Percentiles rank a stretch among this genome's conserved stretches.
These are phyloP conservation scores for Chalcosyrphus nemorum DNA, from an alignment of 2,888 invertebrate genomes.

Conservation along the genomic window DNA sequence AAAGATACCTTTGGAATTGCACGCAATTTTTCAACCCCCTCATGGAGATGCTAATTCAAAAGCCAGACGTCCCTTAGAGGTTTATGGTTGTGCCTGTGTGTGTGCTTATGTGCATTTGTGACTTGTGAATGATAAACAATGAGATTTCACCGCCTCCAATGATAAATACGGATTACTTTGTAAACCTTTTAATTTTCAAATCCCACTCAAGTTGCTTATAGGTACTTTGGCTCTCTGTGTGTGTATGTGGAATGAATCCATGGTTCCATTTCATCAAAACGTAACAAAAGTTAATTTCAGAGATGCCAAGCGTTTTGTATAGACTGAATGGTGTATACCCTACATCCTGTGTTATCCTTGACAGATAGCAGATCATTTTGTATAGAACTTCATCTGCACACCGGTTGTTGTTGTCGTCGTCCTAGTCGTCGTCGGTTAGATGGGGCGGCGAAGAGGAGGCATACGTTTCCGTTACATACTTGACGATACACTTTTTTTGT, in stretches of 20 bases:
- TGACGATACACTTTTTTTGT: not conserved
- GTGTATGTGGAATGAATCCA: not conserved
- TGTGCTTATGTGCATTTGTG: slow-evolving; percentile 20
- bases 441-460: too few relatives aligned
- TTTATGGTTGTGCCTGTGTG: not conserved
- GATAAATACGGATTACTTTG: slow-evolving; percentile 62
- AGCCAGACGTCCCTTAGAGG: slow-evolving; percentile 23
- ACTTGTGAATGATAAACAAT: slow-evolving; percentile 59
- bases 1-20: not conserved
- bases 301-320: slow-evolving; percentile 12
- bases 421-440: too few relatives aligned
- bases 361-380: slow-evolving; percentile 61
- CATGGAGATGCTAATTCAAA: not conserved
- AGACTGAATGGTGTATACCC: not conserved
- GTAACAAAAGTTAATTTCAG: slow-evolving; percentile 62
- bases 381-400: slow-evolving; percentile 38
- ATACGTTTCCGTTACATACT: slow-evolving; percentile 10
- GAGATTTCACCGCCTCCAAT: slow-evolving; percentile 49
- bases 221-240: not conserved
- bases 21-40: slow-evolving; percentile 6
- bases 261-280: slow-evolving; percentile 38
- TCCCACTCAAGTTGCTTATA: slow-evolving; percentile 36
- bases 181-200: slow-evolving; percentile 66
- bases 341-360: slow-evolving; percentile 33
- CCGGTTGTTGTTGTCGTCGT: not conserved